phyloP scores from a whole-genome alignment of 2,113 vertebrate species.

The Cnemophilus loriae region DNA sequence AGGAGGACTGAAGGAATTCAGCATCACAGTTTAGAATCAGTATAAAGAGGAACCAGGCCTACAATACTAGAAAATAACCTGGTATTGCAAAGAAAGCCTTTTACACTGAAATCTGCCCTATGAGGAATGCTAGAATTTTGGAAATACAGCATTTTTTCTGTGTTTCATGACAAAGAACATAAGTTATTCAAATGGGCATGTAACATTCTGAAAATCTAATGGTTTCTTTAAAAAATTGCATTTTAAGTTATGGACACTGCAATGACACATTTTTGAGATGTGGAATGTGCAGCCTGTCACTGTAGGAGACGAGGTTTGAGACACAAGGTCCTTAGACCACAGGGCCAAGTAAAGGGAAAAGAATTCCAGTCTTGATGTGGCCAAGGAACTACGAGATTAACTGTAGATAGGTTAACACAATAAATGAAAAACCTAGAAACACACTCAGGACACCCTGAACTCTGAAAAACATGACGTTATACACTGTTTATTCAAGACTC shows the following conservation, averaged over 20 bases:
- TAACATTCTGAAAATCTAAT: not conserved
- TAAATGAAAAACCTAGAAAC: not conserved
- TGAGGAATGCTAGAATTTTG: not conserved
- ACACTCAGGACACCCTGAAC: not conserved
- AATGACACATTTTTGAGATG: not conserved
- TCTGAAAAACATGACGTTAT: not conserved
- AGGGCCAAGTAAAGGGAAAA: not conserved
- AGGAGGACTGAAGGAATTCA: not conserved
- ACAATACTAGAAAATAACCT: not conserved
- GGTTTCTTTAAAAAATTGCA: not conserved
- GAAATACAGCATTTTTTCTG: not conserved
- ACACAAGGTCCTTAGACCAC: not conserved
- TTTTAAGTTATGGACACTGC: not conserved
- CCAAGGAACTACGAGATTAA: not conserved
- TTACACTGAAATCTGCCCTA: not conserved
- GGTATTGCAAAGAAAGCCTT: not conserved
- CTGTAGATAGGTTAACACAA: not conserved
- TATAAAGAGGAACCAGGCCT: not conserved
- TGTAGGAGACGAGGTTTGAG: not conserved
- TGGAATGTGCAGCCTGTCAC: not conserved
- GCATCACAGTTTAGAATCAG: not conserved
- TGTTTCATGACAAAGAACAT: not conserved
- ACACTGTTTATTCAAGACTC: not conserved
- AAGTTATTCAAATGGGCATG: not conserved
- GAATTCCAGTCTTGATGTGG: not conserved